Evolutionary conservation across 1,140 invertebrate genomes (phyloP).

Genomic region (Orussus abietinus): DNA sequence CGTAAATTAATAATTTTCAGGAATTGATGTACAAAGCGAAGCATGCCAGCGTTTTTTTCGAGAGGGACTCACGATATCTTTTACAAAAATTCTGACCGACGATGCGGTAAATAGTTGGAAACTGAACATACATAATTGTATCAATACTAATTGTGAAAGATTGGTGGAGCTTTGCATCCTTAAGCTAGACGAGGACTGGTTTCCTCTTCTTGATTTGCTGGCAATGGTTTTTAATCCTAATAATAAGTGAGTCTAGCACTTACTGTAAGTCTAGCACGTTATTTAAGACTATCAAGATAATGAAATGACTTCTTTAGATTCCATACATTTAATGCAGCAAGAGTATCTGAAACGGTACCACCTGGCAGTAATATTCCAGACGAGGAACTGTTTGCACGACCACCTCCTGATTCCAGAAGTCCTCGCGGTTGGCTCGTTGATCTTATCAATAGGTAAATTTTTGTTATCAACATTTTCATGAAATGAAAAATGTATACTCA

Average conservation of each 20-base stretch:
- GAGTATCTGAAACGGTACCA: conserved; percentile 76
- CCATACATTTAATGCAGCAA: conserved; percentile 85
- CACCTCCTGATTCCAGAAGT: conserved; percentile 70
- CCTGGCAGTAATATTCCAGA: conserved; percentile 61
- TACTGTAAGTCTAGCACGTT: too few relatives aligned
- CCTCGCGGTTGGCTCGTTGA: conserved; percentile 92
- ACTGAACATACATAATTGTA: conserved; percentile 93
- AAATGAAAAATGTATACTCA: too few relatives aligned
- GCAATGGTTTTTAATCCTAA: conserved; percentile 91
- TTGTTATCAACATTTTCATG: too few relatives aligned
- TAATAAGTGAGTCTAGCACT: conserved; percentile 69
- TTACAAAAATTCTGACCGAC: conserved; percentile 97
- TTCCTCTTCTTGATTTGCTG: conserved; percentile 86
- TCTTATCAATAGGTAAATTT: conserved; percentile 77
- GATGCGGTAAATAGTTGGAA: conserved; percentile 98
- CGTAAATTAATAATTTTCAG: too few relatives aligned
- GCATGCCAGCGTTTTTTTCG: conserved; percentile 93
- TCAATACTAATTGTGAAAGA: conserved; percentile 88
- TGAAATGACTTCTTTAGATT: conserved; percentile 73
- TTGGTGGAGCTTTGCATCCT: conserved; percentile 88
- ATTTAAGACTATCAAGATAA: too few relatives aligned
- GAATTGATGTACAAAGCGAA: conserved; percentile 83
- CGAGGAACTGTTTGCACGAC: conserved; percentile 77
- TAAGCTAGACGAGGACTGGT: conserved; percentile 90
- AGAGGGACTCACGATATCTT: conserved; percentile 91